These are phyloP conservation scores for Calliopum simillimum DNA, from an alignment of 2,888 invertebrate species.

Conservation along the genomic window DNA sequence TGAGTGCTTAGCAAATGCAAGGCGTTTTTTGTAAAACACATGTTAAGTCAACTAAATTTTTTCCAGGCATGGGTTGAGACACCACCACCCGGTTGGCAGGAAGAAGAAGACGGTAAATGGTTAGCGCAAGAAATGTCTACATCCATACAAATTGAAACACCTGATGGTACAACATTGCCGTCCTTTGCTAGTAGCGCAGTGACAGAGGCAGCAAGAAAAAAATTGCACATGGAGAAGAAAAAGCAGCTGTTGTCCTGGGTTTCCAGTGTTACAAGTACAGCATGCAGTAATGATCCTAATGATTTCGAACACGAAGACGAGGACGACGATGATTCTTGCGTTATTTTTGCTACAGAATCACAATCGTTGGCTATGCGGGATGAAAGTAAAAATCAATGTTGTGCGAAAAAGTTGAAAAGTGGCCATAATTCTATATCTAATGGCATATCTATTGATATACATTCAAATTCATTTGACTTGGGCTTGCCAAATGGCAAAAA, in stretches of 20 bases:
- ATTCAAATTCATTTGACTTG: constrained; percentile 56
- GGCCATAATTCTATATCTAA: constrained; percentile 34
- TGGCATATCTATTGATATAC: constrained; percentile 60
- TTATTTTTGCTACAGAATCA: constrained; percentile 63
- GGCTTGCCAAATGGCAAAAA: constrained; percentile 44
- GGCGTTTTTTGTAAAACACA: neutral
- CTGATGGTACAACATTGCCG: constrained; percentile 59
- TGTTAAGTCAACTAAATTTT: neutral
- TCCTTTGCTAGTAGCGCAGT: constrained; percentile 44
- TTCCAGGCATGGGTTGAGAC: constrained; percentile 92
- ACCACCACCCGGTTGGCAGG: constrained; percentile 91
- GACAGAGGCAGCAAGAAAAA: constrained; percentile 35
- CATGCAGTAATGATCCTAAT: constrained; percentile 50
- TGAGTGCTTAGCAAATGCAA: constrained; percentile 45
- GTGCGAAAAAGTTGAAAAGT: neutral
- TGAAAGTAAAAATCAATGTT: neutral
- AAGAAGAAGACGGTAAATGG: constrained; percentile 76
- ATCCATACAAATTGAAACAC: constrained; percentile 66
- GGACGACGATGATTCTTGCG: constrained; percentile 59
- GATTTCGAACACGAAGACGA: constrained; percentile 44
- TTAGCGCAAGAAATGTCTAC: constrained; percentile 60
- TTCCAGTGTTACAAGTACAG: constrained; percentile 56
- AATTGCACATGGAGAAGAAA: constrained; percentile 48
- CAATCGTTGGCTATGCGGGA: constrained; percentile 55
- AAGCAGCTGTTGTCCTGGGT: constrained; percentile 58